Base-by-base conservation (phyloP, 1,140 invertebrate species). In the Drosophila kikkawai region DNA sequence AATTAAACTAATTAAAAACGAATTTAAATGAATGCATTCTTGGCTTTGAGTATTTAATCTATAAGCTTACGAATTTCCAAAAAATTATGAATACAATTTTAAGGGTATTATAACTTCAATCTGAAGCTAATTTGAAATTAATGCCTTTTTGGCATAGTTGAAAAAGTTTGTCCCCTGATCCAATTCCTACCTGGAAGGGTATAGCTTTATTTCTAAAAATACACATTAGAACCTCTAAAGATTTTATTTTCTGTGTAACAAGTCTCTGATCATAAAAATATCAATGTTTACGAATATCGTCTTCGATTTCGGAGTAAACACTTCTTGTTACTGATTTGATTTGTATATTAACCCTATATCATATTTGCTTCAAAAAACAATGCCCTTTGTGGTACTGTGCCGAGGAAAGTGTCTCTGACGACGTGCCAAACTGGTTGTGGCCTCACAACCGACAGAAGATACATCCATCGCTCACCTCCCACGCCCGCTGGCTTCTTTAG, bases 341-440 rank as follows among this genome's bases (percentile, higher is more conserved):
- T 22, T 11, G 17, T 13, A 11, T 55, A 37, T 39, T 55, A 8
- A 36, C 4, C 11, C 17, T 3, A 36, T 34, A 19, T 34, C n/a
- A 53, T 22, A 22, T 55, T 37, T 22, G 17, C 19, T 36, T 22
- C 2, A 8, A 4, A 55, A 37, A 15, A 19, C 17, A 37, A 9
- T 22, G 17, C 45, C 37, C 19, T 15, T 68, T 9, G 17, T 65
- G 26, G 26, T n/a, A 42, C 66, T 73, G 79, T 59, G 74, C 19
- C 53, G 74, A 59, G 48, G 63, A 50, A 79, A 56, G 66, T 79
- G 76, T 22, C 19, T 55, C 17, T 71, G 66, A 53, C 59, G 42
- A 19, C 34, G 47, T 42, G 67, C 53, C 37, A 73, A 73, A 73
- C 69, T 59, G 69, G 69, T 73, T 73, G 68, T 26, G 45, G 45